These are phyloP conservation scores for Poecilia picta DNA, from an alignment of 2,797 vertebrate genomes.

Conservation along the genomic window DNA sequence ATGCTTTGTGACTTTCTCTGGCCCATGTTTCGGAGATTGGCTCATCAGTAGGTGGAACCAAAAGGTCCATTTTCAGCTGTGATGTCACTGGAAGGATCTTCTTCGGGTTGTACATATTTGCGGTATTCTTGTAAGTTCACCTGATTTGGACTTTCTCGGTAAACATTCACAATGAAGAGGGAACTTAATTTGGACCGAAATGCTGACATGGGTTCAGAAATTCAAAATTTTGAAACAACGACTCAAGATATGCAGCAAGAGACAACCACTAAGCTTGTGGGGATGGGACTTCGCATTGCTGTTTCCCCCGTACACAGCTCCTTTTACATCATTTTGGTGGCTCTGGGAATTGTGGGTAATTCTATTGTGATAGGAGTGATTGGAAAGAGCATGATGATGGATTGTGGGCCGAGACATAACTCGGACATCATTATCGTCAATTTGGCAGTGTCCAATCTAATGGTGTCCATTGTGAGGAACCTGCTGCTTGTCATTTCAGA, in stretches of 20 bases:
- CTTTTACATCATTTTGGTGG: conserved; percentile 77
- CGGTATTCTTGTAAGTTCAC: conserved; percentile 12
- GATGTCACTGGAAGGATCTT: conserved; percentile 23
- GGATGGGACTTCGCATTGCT: conserved; percentile 55
- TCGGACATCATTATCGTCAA: conserved; percentile 85
- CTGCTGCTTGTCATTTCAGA: conserved; percentile 77
- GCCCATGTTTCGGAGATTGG: not conserved
- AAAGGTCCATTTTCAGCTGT: not conserved
- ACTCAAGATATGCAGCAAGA: not conserved
- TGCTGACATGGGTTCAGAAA: conserved; percentile 17
- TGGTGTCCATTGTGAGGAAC: conserved; percentile 82
- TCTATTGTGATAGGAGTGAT: conserved; percentile 74
- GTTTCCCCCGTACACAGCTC: conserved; percentile 53
- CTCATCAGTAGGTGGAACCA: conserved; percentile 3
- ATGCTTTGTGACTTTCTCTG: conserved; percentile 37
- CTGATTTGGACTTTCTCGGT: not conserved
- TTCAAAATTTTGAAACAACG: conserved; percentile 2
- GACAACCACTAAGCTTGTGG: conserved; percentile 21
- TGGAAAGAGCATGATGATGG: conserved; percentile 67
- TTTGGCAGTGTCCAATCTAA: conserved; percentile 82
- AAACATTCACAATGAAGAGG: conserved; percentile 18
- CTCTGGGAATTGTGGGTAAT: conserved; percentile 81
- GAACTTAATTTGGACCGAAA: not conserved
- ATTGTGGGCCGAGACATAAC: conserved; percentile 56
- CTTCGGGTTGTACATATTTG: conserved; percentile 6